These are phyloP conservation scores for Polyodon spathula DNA, from an alignment of 2,113 vertebrate species.

Conservation along the genomic window DNA sequence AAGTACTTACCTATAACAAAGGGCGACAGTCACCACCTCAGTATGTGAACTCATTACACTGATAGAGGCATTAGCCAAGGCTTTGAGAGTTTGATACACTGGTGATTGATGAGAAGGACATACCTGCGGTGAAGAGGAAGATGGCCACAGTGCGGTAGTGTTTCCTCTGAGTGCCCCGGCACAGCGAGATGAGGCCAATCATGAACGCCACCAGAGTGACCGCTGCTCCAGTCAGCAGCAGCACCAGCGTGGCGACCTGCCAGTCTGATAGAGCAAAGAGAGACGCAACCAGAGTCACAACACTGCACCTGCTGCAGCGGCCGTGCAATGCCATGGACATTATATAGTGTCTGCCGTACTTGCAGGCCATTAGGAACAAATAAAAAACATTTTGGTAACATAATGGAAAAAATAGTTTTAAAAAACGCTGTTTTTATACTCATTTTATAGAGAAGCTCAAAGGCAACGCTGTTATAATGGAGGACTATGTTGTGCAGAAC, in stretches of 20 bases:
- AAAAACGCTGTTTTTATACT: too few species aligned
- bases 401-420: too few species aligned
- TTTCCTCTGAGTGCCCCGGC: slow-evolving; percentile 51
- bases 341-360: too few species aligned
- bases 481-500: too few species aligned
- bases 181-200: slow-evolving; percentile 58
- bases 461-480: too few species aligned
- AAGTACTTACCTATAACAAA: too few species aligned
- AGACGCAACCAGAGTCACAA: slow-evolving; percentile 1
- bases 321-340: background rate
- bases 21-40: too few species aligned
- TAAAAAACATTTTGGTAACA: too few species aligned
- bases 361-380: too few species aligned
- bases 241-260: slow-evolving; percentile 66
- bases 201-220: slow-evolving; percentile 58
- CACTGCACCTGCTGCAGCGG: slow-evolving; percentile 13
- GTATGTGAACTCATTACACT: background rate
- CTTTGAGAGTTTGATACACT: background rate
- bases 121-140: slow-evolving; percentile 67
- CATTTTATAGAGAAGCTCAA: too few species aligned
- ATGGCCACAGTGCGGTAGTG: slow-evolving; percentile 59
- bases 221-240: slow-evolving; percentile 52
- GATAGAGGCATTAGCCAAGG: background rate
- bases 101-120: background rate
- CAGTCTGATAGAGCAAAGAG: slow-evolving; percentile 51